Evolutionary conservation across 2,797 vertebrate species (phyloP).

Genomic region (Limosa lapponica): DNA sequence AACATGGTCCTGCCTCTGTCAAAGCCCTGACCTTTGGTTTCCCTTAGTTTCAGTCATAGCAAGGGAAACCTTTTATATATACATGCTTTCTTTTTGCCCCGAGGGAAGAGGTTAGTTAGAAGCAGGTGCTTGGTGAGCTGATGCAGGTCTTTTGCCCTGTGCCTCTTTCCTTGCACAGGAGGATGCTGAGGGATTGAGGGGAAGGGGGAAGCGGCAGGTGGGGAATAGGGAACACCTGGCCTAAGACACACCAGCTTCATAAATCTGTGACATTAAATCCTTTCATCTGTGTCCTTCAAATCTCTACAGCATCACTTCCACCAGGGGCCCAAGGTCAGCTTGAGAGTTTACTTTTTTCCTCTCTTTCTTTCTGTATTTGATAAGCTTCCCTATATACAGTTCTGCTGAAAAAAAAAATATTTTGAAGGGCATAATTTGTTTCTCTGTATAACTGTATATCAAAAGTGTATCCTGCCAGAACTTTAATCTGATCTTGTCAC

Average conservation of each 20-base stretch:
- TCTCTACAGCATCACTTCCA: background rate
- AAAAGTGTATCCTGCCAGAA: background rate
- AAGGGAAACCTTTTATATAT: background rate
- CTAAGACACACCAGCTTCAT: background rate
- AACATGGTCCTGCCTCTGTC: background rate
- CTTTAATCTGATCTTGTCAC: background rate
- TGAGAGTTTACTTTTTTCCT: background rate
- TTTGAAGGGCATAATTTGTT: background rate
- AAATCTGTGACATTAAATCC: background rate
- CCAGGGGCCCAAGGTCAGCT: background rate
- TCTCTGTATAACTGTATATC: background rate
- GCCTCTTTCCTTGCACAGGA: background rate
- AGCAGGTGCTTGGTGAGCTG: background rate
- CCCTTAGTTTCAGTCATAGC: background rate
- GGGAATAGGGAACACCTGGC: background rate
- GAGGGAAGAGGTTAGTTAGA: background rate
- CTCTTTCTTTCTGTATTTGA: background rate
- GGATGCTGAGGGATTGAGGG: background rate
- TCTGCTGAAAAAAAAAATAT: background rate
- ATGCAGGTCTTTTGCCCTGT: background rate
- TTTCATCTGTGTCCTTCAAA: conserved; percentile 21
- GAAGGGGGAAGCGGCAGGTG: background rate
- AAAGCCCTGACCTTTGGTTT: background rate
- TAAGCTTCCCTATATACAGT: background rate
- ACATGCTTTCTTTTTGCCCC: background rate